Conservation (phyloP, 1,140 invertebrate species). For the Eufriesea mexicana region DNA sequence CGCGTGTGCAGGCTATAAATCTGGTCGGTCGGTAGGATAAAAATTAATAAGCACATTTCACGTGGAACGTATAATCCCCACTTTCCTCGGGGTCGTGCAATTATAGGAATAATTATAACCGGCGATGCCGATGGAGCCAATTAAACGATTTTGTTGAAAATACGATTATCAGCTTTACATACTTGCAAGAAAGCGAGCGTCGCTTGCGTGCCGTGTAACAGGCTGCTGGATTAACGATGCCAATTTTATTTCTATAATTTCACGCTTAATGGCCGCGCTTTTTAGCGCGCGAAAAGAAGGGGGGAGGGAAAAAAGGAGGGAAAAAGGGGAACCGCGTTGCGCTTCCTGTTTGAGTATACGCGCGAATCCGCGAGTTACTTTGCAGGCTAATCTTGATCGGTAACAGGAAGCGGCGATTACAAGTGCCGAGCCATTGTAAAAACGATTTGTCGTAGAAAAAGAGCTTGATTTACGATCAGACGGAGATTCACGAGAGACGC, state of each 20-base stretch:
- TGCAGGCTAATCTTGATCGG: slow-evolving; percentile 15
- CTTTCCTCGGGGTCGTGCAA: background rate
- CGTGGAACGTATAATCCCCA: background rate
- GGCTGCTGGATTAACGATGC: background rate
- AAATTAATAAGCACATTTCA: background rate
- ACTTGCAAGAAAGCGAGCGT: background rate
- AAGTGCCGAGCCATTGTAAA: slow-evolving; percentile 35
- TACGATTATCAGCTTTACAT: slow-evolving; percentile 1
- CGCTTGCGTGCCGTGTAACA: no score
- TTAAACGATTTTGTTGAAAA: slow-evolving; percentile 24
- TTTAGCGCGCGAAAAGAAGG: background rate
- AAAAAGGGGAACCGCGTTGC: background rate
- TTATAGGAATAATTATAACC: slow-evolving; percentile 10
- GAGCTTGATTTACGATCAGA: slow-evolving; percentile 43
- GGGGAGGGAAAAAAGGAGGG: background rate
- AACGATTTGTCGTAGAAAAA: slow-evolving; percentile 41
- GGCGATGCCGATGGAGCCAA: background rate
- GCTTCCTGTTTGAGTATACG: background rate
- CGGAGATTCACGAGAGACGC: slow-evolving; percentile 43
- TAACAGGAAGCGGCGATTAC: slow-evolving; percentile 44
- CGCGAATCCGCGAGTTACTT: background rate
- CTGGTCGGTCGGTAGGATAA: background rate
- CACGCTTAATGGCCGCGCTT: background rate
- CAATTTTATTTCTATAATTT: slow-evolving; percentile 18
- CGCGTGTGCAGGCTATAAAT: background rate